Base-by-base conservation (phyloP, 2,113 vertebrate species). In the Tinamus guttatus region DNA sequence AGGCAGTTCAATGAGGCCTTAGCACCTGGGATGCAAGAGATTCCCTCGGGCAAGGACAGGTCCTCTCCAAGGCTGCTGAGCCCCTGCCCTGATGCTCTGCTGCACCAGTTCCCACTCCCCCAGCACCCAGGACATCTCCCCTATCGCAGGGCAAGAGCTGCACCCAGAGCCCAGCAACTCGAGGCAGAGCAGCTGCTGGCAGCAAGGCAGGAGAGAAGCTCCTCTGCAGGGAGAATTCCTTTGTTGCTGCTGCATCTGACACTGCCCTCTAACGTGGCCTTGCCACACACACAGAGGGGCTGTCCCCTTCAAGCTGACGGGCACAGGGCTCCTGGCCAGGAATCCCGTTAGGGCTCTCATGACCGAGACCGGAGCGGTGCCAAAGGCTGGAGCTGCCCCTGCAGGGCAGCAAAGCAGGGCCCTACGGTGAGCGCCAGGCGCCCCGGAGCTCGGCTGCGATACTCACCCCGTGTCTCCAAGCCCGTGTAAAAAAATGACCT, bases 401-500 rank as follows among this genome's bases (percentile, higher is more conserved):
- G 40, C 40, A 12, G 40, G 13, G 40, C 14, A 21, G 11, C 41
- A 11, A 34, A 69, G 65, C 43, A 69, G 20, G 30, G 22, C 30
- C 40, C n/a, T 7, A 3, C 7, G 0, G 19, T 5, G 34, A 32
- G 59, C 59, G 64, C 1, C n/a, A 6, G 1, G 5, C 18, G 14
- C 30, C 22, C 38, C 2, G 4, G 28, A 43, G 65, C 13, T 41
- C 3, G 62, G 45, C 15, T 59, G 32, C 54, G 40, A 90, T 41
- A 98, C 99, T 99, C 97, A 99, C 99, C 99, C 99, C 4, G 98
- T 97, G 97, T 99, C 99, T 97, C 99, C 99, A 68, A 99, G 98
- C 84, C 99, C 99, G 96, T 99, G 99, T 90, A 99, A 98, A 96
- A 99, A 99, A 96, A 99, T 99, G 85, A 99, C 99, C 99, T 99